Evolutionary conservation across 92 coral and sea anemone species (phyloP).

Genomic region (Porites rus): DNA sequence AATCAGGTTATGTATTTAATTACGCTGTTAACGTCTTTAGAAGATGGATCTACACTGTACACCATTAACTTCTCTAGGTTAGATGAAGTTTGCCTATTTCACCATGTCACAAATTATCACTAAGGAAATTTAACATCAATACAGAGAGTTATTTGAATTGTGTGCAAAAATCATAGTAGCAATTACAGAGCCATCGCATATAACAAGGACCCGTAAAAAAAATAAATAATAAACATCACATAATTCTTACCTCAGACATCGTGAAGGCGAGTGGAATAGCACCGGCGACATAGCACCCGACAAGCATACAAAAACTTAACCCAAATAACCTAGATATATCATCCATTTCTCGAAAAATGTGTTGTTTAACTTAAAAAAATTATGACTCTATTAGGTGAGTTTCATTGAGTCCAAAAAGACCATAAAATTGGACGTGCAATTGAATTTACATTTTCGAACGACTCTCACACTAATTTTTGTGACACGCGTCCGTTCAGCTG

Average conservation of each 20-base stretch:
- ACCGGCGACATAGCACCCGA: slow-evolving; percentile 92
- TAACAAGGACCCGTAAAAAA: not conserved
- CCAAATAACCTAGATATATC: slow-evolving; percentile 77
- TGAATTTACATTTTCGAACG: not conserved
- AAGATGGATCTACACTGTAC: no score
- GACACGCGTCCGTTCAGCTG: slow-evolving; percentile 67
- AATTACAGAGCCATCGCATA: no score
- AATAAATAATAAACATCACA: no score
- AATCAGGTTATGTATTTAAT: no score
- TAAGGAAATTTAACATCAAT: no score
- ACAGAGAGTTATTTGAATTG: no score
- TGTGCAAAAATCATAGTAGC: no score
- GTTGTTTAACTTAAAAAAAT: not conserved
- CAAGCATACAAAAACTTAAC: slow-evolving; percentile 86
- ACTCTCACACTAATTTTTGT: not conserved
- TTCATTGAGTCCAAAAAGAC: not conserved
- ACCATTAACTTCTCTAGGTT: no score
- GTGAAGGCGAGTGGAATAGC: slow-evolving; percentile 88
- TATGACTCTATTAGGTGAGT: not conserved
- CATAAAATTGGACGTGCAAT: not conserved
- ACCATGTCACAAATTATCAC: no score
- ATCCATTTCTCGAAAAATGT: slow-evolving; percentile 65
- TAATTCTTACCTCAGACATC: slow-evolving; percentile 83
- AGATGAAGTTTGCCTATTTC: no score
- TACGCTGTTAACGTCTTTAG: no score